Conservation (phyloP, 37 sponge, comb jelly and placozoan genomes). For the Axinella damicornis region DNA sequence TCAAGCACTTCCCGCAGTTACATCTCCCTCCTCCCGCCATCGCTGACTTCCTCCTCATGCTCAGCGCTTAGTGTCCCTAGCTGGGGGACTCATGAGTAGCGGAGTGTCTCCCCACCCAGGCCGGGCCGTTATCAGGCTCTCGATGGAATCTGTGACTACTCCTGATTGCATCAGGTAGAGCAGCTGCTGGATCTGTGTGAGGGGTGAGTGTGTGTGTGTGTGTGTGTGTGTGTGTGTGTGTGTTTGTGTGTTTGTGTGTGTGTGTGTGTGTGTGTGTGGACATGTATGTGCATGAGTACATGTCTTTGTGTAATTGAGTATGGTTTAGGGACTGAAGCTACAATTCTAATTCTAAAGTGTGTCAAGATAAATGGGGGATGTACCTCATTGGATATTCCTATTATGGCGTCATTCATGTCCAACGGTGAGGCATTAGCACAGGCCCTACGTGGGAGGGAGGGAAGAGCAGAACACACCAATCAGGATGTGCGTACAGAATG, state of each 20-base stretch:
- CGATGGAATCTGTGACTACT: conserved; percentile 55
- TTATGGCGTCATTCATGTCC: conserved; percentile 55
- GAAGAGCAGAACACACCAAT: too few species aligned
- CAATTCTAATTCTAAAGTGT: too few species aligned
- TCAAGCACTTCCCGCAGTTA: conserved; percentile 49
- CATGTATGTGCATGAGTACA: too few species aligned
- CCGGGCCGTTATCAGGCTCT: conserved; percentile 42
- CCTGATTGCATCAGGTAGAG: conserved; percentile 49
- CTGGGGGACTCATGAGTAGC: not conserved
- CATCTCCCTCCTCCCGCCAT: conserved; percentile 13
- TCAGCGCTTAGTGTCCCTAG: not conserved
- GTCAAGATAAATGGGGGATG: too few species aligned
- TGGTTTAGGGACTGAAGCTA: too few species aligned
- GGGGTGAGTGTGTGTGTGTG: too few species aligned
- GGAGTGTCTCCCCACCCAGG: too few species aligned
- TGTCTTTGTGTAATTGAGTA: too few species aligned
- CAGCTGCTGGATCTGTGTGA: conserved; percentile 67
- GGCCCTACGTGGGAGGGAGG: conserved; percentile 16
- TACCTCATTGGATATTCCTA: conserved; percentile 58
- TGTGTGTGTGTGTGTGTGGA: too few species aligned
- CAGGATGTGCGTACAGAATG: not conserved
- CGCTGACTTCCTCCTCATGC: not conserved
- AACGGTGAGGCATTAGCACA: conserved; percentile 47
- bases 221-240: too few species aligned
- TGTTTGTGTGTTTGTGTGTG: too few species aligned